These are phyloP conservation scores for Castor canadensis DNA, from an alignment of 2,113 vertebrate genomes.

Conservation along the genomic window DNA sequence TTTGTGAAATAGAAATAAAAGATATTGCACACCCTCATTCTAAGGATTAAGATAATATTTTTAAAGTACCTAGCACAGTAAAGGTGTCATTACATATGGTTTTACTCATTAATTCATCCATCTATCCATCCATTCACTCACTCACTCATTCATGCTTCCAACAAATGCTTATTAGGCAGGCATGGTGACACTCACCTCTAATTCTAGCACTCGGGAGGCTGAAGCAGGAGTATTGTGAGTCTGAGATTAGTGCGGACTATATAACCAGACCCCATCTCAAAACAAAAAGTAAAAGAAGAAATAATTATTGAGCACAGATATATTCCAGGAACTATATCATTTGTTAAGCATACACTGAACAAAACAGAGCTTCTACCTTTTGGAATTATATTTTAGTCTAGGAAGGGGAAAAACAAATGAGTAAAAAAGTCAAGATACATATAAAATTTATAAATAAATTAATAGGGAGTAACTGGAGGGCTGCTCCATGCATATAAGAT, in stretches of 20 bases:
- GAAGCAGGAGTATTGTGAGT: no score
- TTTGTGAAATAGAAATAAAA: conserved; percentile 26
- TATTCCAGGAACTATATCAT: neutral
- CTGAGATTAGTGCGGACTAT: no score
- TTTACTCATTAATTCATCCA: neutral
- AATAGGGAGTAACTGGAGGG: neutral
- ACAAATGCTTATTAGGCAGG: no score
- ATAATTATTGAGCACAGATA: neutral
- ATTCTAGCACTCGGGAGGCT: no score
- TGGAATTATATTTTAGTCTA: conserved; percentile 7
- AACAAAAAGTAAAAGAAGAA: neutral
- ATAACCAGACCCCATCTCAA: no score
- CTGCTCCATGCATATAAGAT: conserved; percentile 9
- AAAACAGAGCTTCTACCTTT: neutral
- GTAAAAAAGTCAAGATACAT: neutral
- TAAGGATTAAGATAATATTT: neutral
- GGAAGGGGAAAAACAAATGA: neutral
- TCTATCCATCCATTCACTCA: neutral
- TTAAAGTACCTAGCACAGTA: neutral
- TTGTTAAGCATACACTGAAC: neutral
- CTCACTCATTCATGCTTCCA: neutral
- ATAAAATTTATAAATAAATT: conserved; percentile 9
- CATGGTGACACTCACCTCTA: no score
- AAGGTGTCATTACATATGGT: neutral
- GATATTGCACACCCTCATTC: neutral